Percentiles rank a stretch among this genome's conserved stretches.
These are phyloP conservation scores for Amphipyra berbera DNA, from an alignment of 2,888 invertebrate genomes.

Conservation along the genomic window DNA sequence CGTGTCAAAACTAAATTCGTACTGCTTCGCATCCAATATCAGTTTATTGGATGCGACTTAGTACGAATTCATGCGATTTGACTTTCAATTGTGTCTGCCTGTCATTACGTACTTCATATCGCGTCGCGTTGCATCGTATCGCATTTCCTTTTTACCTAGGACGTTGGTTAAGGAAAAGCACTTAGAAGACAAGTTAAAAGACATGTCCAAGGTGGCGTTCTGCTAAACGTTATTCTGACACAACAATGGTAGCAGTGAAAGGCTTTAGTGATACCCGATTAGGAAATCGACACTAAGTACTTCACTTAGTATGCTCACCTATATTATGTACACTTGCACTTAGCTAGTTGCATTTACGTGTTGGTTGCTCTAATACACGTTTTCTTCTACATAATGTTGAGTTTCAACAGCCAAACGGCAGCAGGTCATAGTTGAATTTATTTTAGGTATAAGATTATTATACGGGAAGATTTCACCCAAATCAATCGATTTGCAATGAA, in stretches of 20 bases:
- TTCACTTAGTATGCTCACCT: conserved; percentile 6
- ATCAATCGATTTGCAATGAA: too few relatives aligned
- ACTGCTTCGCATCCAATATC: too few relatives aligned
- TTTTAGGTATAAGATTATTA: too few relatives aligned
- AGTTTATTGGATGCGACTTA: too few relatives aligned
- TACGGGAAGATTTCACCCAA: too few relatives aligned
- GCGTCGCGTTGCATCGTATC: not conserved
- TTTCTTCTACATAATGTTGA: too few relatives aligned
- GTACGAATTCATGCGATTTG: too few relatives aligned
- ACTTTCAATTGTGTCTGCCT: too few relatives aligned
- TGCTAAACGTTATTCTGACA: conserved; percentile 33
- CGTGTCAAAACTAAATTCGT: too few relatives aligned
- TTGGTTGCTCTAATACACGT: not conserved
- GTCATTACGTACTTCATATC: too few relatives aligned
- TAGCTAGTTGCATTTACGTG: not conserved
- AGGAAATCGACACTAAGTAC: conserved; percentile 32
- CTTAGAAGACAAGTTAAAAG: conserved; percentile 45
- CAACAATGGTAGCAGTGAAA: conserved; percentile 53
- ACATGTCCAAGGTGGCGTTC: conserved; percentile 32
- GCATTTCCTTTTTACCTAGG: not conserved
- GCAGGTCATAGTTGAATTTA: too few relatives aligned
- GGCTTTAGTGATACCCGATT: conserved; percentile 48
- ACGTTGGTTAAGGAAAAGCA: conserved; percentile 36
- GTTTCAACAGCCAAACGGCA: too few relatives aligned
- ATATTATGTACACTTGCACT: not conserved